Base-by-base conservation (phyloP, 2,888 invertebrate species). In the Aquatica leii region DNA sequence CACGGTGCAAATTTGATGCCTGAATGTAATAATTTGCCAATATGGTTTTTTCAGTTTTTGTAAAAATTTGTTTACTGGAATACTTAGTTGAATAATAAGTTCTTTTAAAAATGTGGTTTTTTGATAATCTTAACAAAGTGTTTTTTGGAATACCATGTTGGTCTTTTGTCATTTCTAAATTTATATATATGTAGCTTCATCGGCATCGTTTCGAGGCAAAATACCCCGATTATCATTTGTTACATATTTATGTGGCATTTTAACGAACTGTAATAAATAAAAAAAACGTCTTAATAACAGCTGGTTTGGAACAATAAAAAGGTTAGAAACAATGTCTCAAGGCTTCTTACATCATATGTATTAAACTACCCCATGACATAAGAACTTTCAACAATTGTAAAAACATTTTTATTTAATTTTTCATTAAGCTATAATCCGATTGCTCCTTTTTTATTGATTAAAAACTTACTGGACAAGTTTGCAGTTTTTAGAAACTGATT, bases 71-170 rank as follows among this genome's bases (percentile, higher is more conserved):
- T 2, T 55, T 55, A 14, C 55, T 55, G n/a, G 40, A 55, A 55
- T 55, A 43, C 31, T 55, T 55, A 18, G 43, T 55, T n/a, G 55
- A 55, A 35, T 43, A 43, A 55, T n/a, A n/a, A n/a, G n/a, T n/a
- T 55, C 40, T 5, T 15, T 43, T 55, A 31, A 31, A 50, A 24
- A 50, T 12, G 24, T 31, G 14, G 24, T 24, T 50, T 50, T 12
- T 50, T 8, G 50, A 24, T 6, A 50, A 24, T n/a, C 50, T 3
- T 31, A 50, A 24, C 12, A 31, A 12, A n/a, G 50, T 50, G 31
- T n/a, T 50, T 31, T 31, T 50, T 31, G 50, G 50, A 31, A 50
- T 55, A 31, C 43, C 43, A 43, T 55, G 31, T 43, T 46, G 41
- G 17, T 43, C 21, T 9, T 41, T 24, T 3, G 55, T 20, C 20